These are phyloP conservation scores for Alsophila aescularia DNA, from an alignment of 2,888 invertebrate species.

Conservation along the genomic window DNA sequence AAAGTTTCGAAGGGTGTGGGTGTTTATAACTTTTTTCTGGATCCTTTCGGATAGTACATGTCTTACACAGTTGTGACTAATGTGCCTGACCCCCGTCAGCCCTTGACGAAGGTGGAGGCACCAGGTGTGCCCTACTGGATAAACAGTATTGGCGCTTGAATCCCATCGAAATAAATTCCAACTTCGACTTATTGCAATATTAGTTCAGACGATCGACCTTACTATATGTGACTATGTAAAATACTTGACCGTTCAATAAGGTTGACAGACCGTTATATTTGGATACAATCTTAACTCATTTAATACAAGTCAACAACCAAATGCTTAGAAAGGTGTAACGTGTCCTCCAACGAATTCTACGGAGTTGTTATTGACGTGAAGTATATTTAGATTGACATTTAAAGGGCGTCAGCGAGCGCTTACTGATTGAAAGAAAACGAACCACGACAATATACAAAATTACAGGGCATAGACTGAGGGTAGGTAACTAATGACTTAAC, in stretches of 20 bases:
- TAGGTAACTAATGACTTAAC: too few species aligned
- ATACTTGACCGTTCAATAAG: not conserved
- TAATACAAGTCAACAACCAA: not conserved
- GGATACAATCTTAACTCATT: not conserved
- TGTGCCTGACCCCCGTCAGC: conserved; percentile 65
- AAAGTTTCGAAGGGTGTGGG: conserved; percentile 31
- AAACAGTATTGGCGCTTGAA: conserved; percentile 59
- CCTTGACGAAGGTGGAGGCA: conserved; percentile 67
- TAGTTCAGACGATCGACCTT: conserved; percentile 29
- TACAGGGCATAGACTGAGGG: too few species aligned
- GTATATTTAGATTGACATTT: not conserved
- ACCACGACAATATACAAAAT: not conserved
- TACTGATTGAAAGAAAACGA: not conserved
- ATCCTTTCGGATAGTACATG: conserved; percentile 49
- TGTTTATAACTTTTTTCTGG: conserved; percentile 41
- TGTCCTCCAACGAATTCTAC: too few species aligned
- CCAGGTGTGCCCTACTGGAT: conserved; percentile 60
- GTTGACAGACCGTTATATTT: not conserved
- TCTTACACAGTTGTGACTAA: conserved; percentile 70
- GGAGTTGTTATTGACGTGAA: not conserved
- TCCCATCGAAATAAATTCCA: conserved; percentile 57
- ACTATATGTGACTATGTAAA: not conserved
- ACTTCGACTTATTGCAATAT: conserved; percentile 48
- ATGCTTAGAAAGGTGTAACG: too few species aligned
- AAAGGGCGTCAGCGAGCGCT: not conserved